Base-by-base conservation (phyloP, 2,888 invertebrate species). In the Meandrusa payeni region DNA sequence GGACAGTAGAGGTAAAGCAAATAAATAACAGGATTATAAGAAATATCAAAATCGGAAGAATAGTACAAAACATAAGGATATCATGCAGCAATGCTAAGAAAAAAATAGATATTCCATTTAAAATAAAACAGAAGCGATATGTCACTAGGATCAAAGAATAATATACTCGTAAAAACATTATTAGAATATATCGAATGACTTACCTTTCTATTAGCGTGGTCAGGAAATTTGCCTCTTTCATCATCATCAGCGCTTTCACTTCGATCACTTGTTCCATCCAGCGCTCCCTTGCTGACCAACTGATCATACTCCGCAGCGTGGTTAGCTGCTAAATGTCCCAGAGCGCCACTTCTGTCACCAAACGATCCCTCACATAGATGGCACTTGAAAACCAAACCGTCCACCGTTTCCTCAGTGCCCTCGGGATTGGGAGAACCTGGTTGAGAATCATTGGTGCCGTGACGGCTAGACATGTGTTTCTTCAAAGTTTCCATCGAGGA, bases 301-400 rank as follows among this genome's bases (percentile, higher is more conserved):
- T 94, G 89, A 22, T 93, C 92, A 68, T 95, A 97, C 54, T 96
- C 96, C 2, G 92, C 86, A 0, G 91, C 77, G 63, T 97, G 97
- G 26, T 89, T 86, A 11, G 91, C 87, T 51, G 93, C 93, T 55
- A 97, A 93, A 64, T 97, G 97, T 17, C 93, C 93, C 47, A 97
- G 79, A 11, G 96, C 95, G 9, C 93, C 94, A 46, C 92, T 90
- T 1, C 97, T 89, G 27, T 94, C 94, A 0, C 91, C 90, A 63
- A 94, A 97, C 0, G 96, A 95, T 4, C 92, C 93, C 60, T 97
- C 97, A 71, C 98, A 98, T 0, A 98, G 87, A 77, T 97, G 97
- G 66, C 98, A 98, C 76, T 97, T 97, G 83, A 94, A 97, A 3
- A 95, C 95, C 39, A 95, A 76, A 1, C 91, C 90, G 19, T 91